Evolutionary conservation across 2,113 vertebrate genomes (phyloP), one percentile per base, ranked within the genome.

Genomic region (Quiscalus mexicanus): DNA sequence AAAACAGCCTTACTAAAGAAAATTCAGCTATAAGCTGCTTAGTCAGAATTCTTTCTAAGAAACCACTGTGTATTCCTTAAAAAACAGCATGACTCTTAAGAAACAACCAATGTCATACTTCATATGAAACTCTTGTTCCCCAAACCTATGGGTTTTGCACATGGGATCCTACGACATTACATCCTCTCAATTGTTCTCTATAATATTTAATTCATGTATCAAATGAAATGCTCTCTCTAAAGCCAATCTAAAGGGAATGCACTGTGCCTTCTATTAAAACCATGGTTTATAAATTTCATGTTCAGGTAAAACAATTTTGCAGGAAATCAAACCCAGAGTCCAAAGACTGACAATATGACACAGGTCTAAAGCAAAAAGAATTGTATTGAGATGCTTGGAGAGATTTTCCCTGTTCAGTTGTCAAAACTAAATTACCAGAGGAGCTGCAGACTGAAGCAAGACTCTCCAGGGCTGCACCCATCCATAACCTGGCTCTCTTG

Each of bases 401-500:
- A 95, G 67, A 84, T 84, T 95, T 85, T 95, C 71, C 88, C 86
- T 87, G 80, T 96, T 31, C 21, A 45, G 31, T 30, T 84, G 73
- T 82, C 80, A 89, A 92, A 93, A 78, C 88, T 62, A 65, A 91
- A 92, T 71, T 75, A 90, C 44, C 69, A 84, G 91, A 96, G 93
- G 93, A 95, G 76, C 80, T 94, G 53, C 86, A 68, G 80, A 64
- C 95, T 97, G 97, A 97, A 97, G 97, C 97, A 97, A 97, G 97
- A 84, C 80, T 92, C 77, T 87, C 50, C 88, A 79, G 93, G 70
- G 92, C 87, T 90, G 80, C 94, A 95, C 92, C 94, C 96, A 96
- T 97, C 97, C 89, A 93, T 91, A 96, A 97, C 95, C 95, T 97
- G 96, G 77, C 87, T 84, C 87, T 96, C 89, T 93, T 95, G 94